Conservation (phyloP, 1,140 invertebrate species). For the Rhagoletis pomonella region DNA sequence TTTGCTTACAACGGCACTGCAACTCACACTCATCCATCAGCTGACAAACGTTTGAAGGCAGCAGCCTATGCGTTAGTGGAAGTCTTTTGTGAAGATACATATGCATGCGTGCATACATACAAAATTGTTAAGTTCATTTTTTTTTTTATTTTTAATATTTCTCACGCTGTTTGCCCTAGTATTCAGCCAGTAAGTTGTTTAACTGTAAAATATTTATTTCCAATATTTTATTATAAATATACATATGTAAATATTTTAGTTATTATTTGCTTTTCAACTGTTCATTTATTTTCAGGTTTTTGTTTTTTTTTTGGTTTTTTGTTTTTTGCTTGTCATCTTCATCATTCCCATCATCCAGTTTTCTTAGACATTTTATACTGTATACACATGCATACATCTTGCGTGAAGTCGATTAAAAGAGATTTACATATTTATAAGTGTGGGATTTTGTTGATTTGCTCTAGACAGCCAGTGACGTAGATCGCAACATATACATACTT, state of each 20-base stretch:
- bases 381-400: background rate
- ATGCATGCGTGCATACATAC: background rate
- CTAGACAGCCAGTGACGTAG: background rate
- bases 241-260: background rate
- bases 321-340: slow-evolving; percentile 9
- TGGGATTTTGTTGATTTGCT: background rate
- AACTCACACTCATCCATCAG: background rate
- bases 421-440: background rate
- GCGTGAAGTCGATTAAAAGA: background rate
- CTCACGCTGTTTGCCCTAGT: too few species aligned
- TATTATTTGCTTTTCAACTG: background rate
- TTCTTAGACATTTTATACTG: background rate
- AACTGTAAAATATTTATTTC: background rate
- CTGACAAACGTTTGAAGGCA: background rate
- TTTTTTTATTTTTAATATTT: too few species aligned
- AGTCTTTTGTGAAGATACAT: background rate
- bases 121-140: too few species aligned
- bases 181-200: background rate
- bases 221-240: background rate
- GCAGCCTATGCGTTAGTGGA: background rate
- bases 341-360: slow-evolving; percentile 31
- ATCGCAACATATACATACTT: background rate
- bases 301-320: background rate
- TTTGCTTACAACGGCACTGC: slow-evolving; percentile 6
- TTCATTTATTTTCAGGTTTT: background rate